Percentiles rank a stretch among this genome's conserved stretches.
phyloP scores from a whole-genome alignment of 2,113 vertebrate species.

The Mirounga angustirostris region DNA sequence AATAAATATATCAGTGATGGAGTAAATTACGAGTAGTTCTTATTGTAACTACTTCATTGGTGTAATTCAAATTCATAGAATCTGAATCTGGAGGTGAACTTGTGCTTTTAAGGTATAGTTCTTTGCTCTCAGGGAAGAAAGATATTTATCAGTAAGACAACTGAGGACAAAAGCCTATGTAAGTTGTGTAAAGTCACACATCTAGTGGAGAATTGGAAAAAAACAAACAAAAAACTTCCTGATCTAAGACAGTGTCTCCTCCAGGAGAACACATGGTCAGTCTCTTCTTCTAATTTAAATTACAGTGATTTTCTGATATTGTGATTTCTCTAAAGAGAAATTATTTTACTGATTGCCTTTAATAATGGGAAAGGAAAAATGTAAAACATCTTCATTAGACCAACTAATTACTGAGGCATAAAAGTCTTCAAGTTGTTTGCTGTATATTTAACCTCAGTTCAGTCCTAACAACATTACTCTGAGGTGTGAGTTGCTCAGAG shows the following conservation, averaged over 20 bases:
- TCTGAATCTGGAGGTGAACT: not conserved
- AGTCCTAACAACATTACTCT: not conserved
- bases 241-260: not conserved
- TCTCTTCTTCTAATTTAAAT: not conserved
- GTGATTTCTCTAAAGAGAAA: not conserved
- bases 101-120: not conserved
- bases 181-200: not conserved
- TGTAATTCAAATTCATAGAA: not conserved
- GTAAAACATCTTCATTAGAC: not conserved
- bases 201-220: not conserved
- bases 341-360: not conserved
- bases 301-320: not conserved
- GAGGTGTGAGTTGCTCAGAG: not conserved
- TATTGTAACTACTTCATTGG: not conserved
- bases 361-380: not conserved
- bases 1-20: not conserved
- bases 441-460: not conserved
- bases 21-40: not conserved
- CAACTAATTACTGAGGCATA: slow-evolving; percentile 29
- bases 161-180: not conserved
- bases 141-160: not conserved
- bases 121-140: not conserved
- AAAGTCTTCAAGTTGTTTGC: slow-evolving; percentile 35
- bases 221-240: not conserved
- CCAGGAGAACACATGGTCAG: not conserved